phyloP scores from a whole-genome alignment of 2,888 invertebrate species.

The Iselma pallidipennis region DNA sequence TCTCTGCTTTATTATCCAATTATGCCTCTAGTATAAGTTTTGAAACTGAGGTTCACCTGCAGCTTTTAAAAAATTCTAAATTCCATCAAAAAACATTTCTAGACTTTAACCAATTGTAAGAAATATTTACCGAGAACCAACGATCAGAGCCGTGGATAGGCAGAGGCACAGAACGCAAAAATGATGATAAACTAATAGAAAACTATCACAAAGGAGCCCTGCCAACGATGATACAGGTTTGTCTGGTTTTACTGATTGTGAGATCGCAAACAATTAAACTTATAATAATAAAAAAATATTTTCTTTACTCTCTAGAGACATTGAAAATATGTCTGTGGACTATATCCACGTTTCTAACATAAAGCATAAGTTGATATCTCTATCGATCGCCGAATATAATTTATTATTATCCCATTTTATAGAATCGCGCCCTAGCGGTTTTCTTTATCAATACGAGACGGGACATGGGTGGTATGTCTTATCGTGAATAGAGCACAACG shows the following conservation, averaged over 20 bases:
- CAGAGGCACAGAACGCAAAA: no score
- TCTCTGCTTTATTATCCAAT: constrained; percentile 29
- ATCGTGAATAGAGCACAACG: constrained; percentile 20
- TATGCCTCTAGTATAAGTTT: constrained; percentile 16
- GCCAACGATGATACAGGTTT: no score
- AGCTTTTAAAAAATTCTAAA: no score
- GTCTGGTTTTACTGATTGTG: neutral
- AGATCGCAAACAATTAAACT: no score
- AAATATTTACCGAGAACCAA: neutral
- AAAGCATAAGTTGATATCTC: constrained; percentile 28
- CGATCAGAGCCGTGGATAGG: no score
- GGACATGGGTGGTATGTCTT: constrained; percentile 17
- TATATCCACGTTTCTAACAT: constrained; percentile 25
- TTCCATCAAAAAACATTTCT: neutral
- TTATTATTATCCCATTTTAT: constrained; percentile 31
- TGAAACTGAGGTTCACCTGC: neutral
- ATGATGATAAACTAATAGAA: no score
- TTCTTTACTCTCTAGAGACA: constrained; percentile 9
- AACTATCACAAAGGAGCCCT: no score
- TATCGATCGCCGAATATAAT: constrained; percentile 26
- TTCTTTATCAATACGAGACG: constrained; percentile 24
- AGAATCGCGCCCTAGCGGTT: constrained; percentile 19
- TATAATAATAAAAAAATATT: constrained; percentile 1
- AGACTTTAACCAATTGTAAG: neutral
- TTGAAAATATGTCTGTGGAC: constrained; percentile 21